phyloP scores from a whole-genome alignment of 1,140 invertebrate genomes.

The Hyles euphorbiae region DNA sequence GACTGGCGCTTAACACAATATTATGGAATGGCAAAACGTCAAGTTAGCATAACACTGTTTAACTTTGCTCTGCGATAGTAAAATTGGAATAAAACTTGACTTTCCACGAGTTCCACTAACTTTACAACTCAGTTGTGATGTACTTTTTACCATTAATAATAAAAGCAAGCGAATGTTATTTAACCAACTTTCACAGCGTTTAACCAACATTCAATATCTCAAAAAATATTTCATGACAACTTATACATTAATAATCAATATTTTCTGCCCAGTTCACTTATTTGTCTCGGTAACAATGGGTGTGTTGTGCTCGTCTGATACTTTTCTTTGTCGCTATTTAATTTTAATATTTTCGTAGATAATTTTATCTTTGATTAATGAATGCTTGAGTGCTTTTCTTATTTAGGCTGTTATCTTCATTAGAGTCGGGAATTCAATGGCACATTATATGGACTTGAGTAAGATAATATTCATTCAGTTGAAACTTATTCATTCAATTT shows the following conservation, averaged over 20 bases:
- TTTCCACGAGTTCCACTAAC: too few species aligned
- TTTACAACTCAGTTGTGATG: too few species aligned
- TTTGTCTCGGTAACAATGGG: too few species aligned
- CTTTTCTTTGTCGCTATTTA: background rate
- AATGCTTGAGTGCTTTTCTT: slow-evolving; percentile 5
- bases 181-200: too few species aligned
- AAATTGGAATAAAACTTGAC: slow-evolving; percentile 28
- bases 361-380: slow-evolving; percentile 2
- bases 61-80: slow-evolving; percentile 36
- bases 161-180: too few species aligned
- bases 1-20: slow-evolving; percentile 58
- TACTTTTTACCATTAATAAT: too few species aligned
- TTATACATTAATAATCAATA: too few species aligned
- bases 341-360: background rate
- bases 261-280: too few species aligned
- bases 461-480: background rate
- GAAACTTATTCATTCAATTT: too few species aligned
- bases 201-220: too few species aligned
- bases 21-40: slow-evolving; percentile 53
- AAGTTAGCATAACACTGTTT: slow-evolving; percentile 57
- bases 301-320: too few species aligned
- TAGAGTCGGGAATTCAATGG: slow-evolving; percentile 16
- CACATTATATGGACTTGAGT: slow-evolving; percentile 5
- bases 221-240: too few species aligned
- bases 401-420: slow-evolving; percentile 14